These are phyloP conservation scores for Cyanoramphus novaezelandiae DNA, from an alignment of 2,113 vertebrate species.

Conservation along the genomic window DNA sequence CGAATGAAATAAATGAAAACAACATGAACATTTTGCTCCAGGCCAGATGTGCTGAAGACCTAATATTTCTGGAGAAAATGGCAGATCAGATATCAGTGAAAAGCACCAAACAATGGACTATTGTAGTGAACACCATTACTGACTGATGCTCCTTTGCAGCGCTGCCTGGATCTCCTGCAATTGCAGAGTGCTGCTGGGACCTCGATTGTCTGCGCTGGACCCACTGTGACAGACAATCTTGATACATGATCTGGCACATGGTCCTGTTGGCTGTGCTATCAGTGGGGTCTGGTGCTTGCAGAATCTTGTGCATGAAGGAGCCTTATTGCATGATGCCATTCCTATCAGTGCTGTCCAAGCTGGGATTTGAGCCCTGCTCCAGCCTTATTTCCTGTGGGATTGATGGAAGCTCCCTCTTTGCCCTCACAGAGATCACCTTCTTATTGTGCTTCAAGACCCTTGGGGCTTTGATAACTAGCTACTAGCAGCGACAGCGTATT, in stretches of 20 bases:
- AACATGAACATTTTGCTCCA: background rate
- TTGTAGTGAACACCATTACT: background rate
- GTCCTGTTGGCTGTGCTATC: background rate
- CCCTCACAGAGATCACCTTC: background rate
- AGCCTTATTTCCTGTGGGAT: background rate
- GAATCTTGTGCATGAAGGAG: background rate
- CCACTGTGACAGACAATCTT: background rate
- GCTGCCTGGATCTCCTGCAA: background rate
- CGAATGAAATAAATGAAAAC: background rate
- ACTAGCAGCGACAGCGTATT: background rate
- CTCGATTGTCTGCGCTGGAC: background rate
- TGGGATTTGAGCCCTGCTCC: background rate
- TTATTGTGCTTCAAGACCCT: background rate
- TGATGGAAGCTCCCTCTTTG: background rate
- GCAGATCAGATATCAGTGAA: background rate
- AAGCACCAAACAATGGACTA: background rate
- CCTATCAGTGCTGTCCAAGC: background rate
- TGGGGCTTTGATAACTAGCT: background rate
- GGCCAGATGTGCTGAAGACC: background rate
- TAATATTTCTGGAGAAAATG: background rate
- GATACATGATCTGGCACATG: background rate
- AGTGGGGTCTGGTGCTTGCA: background rate
- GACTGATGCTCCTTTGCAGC: background rate
- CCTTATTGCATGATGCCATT: no score
- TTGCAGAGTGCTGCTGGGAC: background rate